Percentiles rank a stretch among this genome's conserved stretches.
phyloP scores from a whole-genome alignment of 2,113 vertebrate species.

The Phocoena sinus region DNA sequence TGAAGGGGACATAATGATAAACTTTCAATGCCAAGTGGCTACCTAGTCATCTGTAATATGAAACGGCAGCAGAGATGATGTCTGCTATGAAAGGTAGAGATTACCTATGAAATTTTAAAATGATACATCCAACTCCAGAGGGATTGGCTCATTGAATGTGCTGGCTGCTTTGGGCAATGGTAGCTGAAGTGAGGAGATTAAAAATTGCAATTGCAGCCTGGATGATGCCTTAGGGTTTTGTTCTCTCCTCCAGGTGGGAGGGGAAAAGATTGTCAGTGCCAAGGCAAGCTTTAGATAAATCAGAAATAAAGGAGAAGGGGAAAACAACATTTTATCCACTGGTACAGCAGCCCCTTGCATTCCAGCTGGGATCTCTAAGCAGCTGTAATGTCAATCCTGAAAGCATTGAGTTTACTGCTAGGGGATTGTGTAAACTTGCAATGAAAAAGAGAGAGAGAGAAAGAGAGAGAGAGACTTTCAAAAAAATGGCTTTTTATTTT shows the following conservation, averaged over 20 bases:
- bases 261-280: background rate
- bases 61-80: background rate
- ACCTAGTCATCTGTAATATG: background rate
- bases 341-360: background rate
- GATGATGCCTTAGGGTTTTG: background rate
- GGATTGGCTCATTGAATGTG: background rate
- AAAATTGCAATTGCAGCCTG: background rate
- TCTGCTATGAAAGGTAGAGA: background rate
- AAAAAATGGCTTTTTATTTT: background rate
- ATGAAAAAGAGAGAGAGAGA: background rate
- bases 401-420: background rate
- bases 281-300: background rate
- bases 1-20: background rate
- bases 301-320: background rate
- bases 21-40: background rate
- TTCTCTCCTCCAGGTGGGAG: background rate
- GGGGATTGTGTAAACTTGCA: background rate
- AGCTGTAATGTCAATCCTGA: background rate
- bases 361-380: background rate
- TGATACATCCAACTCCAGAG: background rate
- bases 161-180: background rate
- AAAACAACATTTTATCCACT: background rate
- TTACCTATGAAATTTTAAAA: background rate
- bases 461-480: background rate
- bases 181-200: background rate